phyloP scores from a whole-genome alignment of 92 coral and sea anemone genomes.

The Parazoanthus darwini region DNA sequence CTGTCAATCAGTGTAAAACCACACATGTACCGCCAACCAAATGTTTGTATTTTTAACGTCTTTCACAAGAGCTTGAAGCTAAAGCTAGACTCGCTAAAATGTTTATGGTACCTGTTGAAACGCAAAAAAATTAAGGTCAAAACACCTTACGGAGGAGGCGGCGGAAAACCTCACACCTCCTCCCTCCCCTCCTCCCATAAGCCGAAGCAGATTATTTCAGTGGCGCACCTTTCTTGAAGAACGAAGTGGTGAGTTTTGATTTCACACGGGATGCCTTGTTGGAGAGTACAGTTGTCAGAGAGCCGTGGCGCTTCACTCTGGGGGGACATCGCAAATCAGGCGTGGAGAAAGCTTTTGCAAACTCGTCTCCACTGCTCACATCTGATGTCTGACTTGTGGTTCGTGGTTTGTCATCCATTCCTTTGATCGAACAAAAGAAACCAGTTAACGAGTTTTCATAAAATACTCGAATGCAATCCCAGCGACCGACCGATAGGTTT shows the following conservation, averaged over 20 bases:
- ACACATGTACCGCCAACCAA: too few species aligned
- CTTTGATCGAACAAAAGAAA: not conserved
- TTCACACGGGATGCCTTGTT: slow-evolving; percentile 81
- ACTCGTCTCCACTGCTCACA: slow-evolving; percentile 51
- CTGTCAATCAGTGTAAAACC: too few species aligned
- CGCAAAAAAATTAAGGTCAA: too few species aligned
- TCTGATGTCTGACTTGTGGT: slow-evolving; percentile 29
- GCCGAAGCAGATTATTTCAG: not conserved
- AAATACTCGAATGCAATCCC: not conserved
- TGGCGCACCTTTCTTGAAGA: slow-evolving; percentile 76
- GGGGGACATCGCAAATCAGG: slow-evolving; percentile 63
- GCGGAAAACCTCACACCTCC: too few species aligned
- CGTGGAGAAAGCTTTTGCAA: slow-evolving; percentile 44
- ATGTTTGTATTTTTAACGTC: too few species aligned
- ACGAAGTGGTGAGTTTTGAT: slow-evolving; percentile 72
- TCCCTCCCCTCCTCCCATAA: too few species aligned
- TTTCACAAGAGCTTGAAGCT: too few species aligned
- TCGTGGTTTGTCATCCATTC: slow-evolving; percentile 24
- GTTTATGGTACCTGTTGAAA: too few species aligned
- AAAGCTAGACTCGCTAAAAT: too few species aligned
- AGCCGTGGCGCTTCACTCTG: slow-evolving; percentile 77
- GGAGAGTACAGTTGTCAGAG: slow-evolving; percentile 68
- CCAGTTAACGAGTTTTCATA: not conserved
- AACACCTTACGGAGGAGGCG: too few species aligned
- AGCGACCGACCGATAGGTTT: not conserved